These are phyloP conservation scores for Aphelinus atriplicis DNA, from an alignment of 1,140 invertebrate genomes.

Conservation along the genomic window DNA sequence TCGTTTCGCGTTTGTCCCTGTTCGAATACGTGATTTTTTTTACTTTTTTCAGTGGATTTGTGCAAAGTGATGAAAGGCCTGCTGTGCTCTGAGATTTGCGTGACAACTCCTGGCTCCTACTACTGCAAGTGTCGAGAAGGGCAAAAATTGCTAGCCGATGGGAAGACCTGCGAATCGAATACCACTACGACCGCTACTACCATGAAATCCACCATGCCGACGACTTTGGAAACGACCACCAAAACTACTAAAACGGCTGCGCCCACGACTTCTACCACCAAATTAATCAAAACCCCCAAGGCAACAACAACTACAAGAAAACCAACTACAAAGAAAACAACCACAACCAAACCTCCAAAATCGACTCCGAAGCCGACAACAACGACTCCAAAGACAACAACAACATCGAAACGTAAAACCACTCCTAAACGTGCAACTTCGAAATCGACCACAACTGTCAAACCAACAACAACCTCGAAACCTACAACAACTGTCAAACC, in stretches of 20 bases:
- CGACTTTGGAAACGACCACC: background rate
- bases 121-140: constrained; percentile 79
- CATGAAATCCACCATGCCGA: constrained; percentile 11
- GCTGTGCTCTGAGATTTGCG: constrained; percentile 79
- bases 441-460: too few relatives aligned
- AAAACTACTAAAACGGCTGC: background rate
- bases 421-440: too few relatives aligned
- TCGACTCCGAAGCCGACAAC: too few relatives aligned
- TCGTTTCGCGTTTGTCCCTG: too few relatives aligned
- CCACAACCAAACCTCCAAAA: too few relatives aligned
- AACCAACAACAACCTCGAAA: too few relatives aligned
- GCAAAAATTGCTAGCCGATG: constrained; percentile 74
- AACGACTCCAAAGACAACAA: too few relatives aligned
- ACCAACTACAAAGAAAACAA: too few relatives aligned
- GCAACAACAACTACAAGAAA: too few relatives aligned
- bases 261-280: background rate
- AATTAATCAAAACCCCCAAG: background rate
- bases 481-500: too few relatives aligned
- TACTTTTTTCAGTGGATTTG: constrained; percentile 64
- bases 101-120: constrained; percentile 75
- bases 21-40: too few relatives aligned
- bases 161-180: constrained; percentile 71
- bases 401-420: too few relatives aligned
- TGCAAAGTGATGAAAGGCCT: constrained; percentile 74
- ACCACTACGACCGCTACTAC: background rate